Evolutionary conservation across 2,797 vertebrate genomes (phyloP).

Genomic region (Macropodus opercularis): DNA sequence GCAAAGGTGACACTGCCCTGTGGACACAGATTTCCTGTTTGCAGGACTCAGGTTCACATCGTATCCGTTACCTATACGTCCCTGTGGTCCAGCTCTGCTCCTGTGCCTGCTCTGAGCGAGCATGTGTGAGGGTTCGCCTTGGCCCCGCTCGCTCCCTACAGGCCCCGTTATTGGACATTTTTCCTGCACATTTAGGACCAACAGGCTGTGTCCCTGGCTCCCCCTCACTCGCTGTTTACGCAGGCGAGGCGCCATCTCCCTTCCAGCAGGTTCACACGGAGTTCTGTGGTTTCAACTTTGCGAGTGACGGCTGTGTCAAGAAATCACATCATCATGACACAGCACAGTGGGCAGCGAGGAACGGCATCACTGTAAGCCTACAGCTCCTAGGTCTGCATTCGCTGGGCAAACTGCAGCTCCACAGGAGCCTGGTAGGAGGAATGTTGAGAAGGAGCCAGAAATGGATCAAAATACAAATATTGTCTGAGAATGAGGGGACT

Average conservation of each 20-base stretch:
- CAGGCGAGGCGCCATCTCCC: slow-evolving; percentile 62
- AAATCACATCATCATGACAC: slow-evolving; percentile 68
- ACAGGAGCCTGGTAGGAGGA: slow-evolving; percentile 43
- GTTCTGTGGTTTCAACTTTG: slow-evolving; percentile 65
- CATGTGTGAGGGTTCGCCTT: slow-evolving; percentile 50
- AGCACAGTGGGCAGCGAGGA: slow-evolving; percentile 32
- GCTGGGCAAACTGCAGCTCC: slow-evolving; percentile 35
- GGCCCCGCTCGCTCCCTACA: slow-evolving; percentile 54
- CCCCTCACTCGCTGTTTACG: slow-evolving; percentile 66
- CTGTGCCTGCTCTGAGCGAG: slow-evolving; percentile 32
- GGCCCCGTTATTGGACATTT: slow-evolving; percentile 62
- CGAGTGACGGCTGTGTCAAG: slow-evolving; percentile 52
- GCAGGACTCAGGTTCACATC: slow-evolving; percentile 23
- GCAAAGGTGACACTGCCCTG: slow-evolving; percentile 25
- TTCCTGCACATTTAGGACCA: slow-evolving; percentile 64
- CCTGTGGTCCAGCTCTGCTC: slow-evolving; percentile 42
- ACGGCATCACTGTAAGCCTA: slow-evolving; percentile 18
- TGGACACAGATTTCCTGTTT: slow-evolving; percentile 48
- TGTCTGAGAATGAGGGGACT: slow-evolving; percentile 41
- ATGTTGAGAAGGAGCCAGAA: slow-evolving; percentile 41
- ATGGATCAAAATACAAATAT: slow-evolving; percentile 55
- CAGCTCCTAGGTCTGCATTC: slow-evolving; percentile 45
- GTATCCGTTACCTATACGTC: slow-evolving; percentile 51
- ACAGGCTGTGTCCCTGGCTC: slow-evolving; percentile 59
- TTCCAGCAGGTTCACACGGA: slow-evolving; percentile 73